phyloP scores from a whole-genome alignment of 1,140 invertebrate species.

The Atta cephalotes region DNA sequence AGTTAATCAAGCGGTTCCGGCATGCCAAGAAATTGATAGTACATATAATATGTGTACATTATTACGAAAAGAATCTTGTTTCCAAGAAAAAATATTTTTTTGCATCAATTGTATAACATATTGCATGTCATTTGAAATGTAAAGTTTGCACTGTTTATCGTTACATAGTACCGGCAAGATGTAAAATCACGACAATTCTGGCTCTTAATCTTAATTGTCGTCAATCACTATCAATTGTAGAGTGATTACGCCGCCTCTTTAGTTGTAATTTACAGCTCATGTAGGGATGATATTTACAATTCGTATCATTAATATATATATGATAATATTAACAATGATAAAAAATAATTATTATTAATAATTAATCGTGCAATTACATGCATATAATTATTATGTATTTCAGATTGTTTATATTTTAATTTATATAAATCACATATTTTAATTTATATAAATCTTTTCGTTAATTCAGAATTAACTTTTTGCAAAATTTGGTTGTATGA shows the following conservation, averaged over 20 bases:
- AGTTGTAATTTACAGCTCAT: conserved; percentile 29
- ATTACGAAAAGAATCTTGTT: not conserved
- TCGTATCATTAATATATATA: not conserved
- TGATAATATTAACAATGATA: not conserved
- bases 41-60: too few species aligned
- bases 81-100: not conserved
- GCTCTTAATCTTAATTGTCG: conserved; percentile 80
- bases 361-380: too few species aligned
- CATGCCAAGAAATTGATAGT: too few species aligned
- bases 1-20: too few species aligned
- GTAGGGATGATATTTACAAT: conserved; percentile 20
- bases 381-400: too few species aligned
- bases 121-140: not conserved
- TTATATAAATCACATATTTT: too few species aligned
- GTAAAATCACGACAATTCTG: conserved; percentile 80
- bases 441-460: too few species aligned
- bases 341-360: not conserved
- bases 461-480: too few species aligned
- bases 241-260: conserved; percentile 26
- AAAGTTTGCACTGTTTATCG: conserved; percentile 36
- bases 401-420: too few species aligned
- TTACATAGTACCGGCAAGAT: conserved; percentile 25
- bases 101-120: too few species aligned
- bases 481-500: too few species aligned
- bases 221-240: conserved; percentile 83